These are phyloP conservation scores for Pollenia griseotomentosa DNA, from an alignment of 2,888 invertebrate species.

Conservation along the genomic window DNA sequence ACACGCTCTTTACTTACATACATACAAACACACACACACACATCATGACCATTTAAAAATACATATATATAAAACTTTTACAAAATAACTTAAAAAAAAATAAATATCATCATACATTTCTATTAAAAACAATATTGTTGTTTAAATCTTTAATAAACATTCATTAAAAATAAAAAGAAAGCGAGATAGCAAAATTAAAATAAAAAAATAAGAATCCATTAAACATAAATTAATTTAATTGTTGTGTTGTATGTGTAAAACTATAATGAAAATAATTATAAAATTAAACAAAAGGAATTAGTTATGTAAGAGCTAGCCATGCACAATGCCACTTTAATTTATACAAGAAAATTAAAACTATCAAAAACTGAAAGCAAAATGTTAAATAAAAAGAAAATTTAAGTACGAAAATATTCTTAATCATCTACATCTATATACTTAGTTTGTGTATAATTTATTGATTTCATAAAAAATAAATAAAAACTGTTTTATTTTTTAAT, in stretches of 20 bases:
- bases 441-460: constrained; percentile 8
- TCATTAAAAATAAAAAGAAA: neutral
- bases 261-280: constrained; percentile 48
- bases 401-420: neutral
- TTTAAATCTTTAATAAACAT: constrained; percentile 33
- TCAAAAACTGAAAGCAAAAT: constrained; percentile 13
- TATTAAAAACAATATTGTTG: constrained; percentile 33
- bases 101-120: constrained; percentile 40
- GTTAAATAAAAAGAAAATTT: constrained; percentile 18
- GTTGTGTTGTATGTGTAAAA: constrained; percentile 73
- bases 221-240: constrained; percentile 58
- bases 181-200: neutral
- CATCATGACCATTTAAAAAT: neutral
- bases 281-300: constrained; percentile 42
- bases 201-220: constrained; percentile 4
- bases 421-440: neutral
- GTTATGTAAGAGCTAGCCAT: constrained; percentile 72
- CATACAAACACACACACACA: constrained; percentile 27
- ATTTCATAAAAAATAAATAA: neutral
- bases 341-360: constrained; percentile 39
- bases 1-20: constrained; percentile 52
- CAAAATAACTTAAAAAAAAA: neutral
- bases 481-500: constrained; percentile 24
- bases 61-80: constrained; percentile 14
- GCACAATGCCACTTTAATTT: constrained; percentile 73